These are phyloP conservation scores for Ochlodes sylvanus DNA, from an alignment of 2,888 invertebrate genomes.

Conservation along the genomic window DNA sequence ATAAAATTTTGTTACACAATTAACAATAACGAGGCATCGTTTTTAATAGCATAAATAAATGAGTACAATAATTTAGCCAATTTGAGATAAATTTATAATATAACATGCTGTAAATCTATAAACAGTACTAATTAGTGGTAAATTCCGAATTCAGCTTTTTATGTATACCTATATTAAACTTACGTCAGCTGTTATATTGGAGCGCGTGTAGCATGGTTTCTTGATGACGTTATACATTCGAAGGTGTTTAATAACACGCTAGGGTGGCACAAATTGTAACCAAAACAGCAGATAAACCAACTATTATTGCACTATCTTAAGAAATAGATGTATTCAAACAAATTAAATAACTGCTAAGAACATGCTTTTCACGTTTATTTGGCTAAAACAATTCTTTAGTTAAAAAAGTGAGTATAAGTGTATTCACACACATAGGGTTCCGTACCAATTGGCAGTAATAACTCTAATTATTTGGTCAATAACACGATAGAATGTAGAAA, in stretches of 20 bases:
- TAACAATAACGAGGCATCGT: no score
- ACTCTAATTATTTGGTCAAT: no score
- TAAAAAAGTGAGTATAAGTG: no score
- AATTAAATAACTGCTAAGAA: background rate
- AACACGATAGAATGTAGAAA: no score
- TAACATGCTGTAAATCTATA: background rate
- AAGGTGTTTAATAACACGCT: constrained; percentile 35
- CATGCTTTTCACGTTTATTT: background rate
- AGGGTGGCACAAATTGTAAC: constrained; percentile 7
- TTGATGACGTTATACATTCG: constrained; percentile 39
- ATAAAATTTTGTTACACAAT: no score
- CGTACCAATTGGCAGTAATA: no score
- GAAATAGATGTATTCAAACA: background rate
- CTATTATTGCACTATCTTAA: constrained; percentile 8
- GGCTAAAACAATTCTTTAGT: background rate
- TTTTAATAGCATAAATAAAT: background rate
- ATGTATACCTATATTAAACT: constrained; percentile 41
- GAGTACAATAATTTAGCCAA: background rate
- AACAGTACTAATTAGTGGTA: constrained; percentile 30
- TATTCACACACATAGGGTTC: no score
- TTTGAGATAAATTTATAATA: background rate
- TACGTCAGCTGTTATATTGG: constrained; percentile 36
- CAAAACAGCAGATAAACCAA: constrained; percentile 15
- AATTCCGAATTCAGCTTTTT: constrained; percentile 36
- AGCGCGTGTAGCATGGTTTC: constrained; percentile 17